A percentile compares a stretch with the other conserved stretches of the same genome.
Evolutionary conservation across 1,140 invertebrate genomes (phyloP).

Genomic region (Drosophila varians): DNA sequence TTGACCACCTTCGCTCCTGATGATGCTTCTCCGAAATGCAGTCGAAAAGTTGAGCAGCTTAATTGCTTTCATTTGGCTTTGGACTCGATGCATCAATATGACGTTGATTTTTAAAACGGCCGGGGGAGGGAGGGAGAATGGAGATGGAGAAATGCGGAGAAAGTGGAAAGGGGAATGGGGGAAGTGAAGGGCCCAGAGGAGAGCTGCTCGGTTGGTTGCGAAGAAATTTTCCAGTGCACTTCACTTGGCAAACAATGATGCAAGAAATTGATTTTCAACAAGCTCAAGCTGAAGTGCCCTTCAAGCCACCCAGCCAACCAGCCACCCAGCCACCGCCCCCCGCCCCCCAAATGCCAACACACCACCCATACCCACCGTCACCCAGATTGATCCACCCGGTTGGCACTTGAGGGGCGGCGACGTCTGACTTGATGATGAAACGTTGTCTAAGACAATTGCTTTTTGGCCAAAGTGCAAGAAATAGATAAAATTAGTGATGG

Average conservation of each 20-base stretch:
- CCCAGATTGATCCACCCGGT: conserved; percentile 18
- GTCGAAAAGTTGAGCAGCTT: conserved; percentile 59
- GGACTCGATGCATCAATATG: conserved; percentile 65
- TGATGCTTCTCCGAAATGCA: conserved; percentile 3
- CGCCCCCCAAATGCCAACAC: not conserved
- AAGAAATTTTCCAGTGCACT: conserved; percentile 82
- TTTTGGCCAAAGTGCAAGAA: conserved; percentile 78
- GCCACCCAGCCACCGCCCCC: too few relatives aligned
- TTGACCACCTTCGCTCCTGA: not conserved
- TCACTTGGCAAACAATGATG: conserved; percentile 83
- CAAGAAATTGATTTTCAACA: conserved; percentile 83
- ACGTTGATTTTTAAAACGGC: conserved; percentile 74
- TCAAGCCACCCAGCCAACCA: conserved; percentile 14
- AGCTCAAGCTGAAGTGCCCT: conserved; percentile 61
- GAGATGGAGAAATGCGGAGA: not conserved
- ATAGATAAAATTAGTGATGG: conserved; percentile 80
- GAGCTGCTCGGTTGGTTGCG: conserved; percentile 55
- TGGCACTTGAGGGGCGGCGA: conserved; percentile 51
- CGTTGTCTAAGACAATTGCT: conserved; percentile 80
- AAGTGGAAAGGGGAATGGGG: not conserved
- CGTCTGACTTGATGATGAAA: conserved; percentile 69
- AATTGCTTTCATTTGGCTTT: conserved; percentile 78
- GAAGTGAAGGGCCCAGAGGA: not conserved
- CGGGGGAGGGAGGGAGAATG: not conserved
- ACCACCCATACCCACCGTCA: not conserved